Evolutionary conservation across 2,888 invertebrate genomes (phyloP).

Genomic region (Xanthia togata): DNA sequence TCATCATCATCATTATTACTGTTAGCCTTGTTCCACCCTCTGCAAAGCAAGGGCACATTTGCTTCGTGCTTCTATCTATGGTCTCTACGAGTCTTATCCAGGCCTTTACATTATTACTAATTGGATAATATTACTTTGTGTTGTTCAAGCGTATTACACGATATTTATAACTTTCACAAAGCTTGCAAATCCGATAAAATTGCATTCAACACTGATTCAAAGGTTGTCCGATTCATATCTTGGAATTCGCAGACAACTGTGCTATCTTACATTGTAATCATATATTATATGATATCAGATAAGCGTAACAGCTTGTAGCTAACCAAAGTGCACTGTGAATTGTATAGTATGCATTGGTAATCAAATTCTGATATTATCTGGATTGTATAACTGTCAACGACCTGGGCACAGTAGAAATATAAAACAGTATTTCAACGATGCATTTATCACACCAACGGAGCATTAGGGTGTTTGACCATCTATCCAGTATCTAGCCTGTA

Average conservation of each 20-base stretch:
- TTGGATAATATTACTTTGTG: too few relatives aligned
- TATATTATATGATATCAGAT: constrained; percentile 25
- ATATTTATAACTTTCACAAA: constrained; percentile 5
- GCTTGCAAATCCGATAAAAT: constrained; percentile 28
- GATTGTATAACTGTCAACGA: constrained; percentile 16
- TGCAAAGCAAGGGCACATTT: too few relatives aligned
- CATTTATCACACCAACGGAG: neutral
- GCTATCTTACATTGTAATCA: constrained; percentile 45
- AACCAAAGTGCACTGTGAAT: constrained; percentile 1
- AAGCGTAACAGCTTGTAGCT: neutral
- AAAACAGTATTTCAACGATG: neutral
- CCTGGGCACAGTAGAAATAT: neutral
- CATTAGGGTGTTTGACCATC: neutral
- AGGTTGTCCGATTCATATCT: constrained; percentile 25
- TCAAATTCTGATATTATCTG: constrained; percentile 18
- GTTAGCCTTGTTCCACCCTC: too few relatives aligned
- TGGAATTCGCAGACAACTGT: constrained; percentile 30
- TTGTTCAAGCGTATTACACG: neutral
- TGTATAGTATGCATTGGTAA: constrained; percentile 2
- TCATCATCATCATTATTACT: too few relatives aligned
- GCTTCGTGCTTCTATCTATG: too few relatives aligned
- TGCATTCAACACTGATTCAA: constrained; percentile 36
- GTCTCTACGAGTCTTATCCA: too few relatives aligned
- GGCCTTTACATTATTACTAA: too few relatives aligned
- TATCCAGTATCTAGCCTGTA: neutral